These are phyloP conservation scores for Anarhynchus alexandrinus DNA, from an alignment of 2,113 vertebrate genomes.

Conservation along the genomic window DNA sequence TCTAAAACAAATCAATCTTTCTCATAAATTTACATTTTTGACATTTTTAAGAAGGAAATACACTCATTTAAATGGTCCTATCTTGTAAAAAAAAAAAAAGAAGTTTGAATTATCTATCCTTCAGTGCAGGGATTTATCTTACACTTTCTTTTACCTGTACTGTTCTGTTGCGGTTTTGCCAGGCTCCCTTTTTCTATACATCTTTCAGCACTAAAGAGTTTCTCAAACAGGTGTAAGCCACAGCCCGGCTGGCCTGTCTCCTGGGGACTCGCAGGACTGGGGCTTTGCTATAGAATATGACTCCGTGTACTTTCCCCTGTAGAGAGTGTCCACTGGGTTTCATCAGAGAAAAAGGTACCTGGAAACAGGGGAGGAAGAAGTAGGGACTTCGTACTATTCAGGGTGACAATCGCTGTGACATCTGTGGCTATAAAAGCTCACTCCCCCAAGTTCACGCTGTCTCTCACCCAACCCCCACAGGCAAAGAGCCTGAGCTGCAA, in stretches of 20 bases:
- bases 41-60: background rate
- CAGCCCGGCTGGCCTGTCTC: background rate
- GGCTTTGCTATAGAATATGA: background rate
- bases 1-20: background rate
- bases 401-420: background rate
- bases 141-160: background rate
- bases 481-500: background rate
- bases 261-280: background rate
- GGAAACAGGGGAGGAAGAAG: background rate
- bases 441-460: background rate
- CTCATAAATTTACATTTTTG: background rate
- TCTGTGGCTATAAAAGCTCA: background rate
- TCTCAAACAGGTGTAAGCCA: background rate
- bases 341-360: background rate
- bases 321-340: fast-evolving
- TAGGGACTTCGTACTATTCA: fast-evolving
- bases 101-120: background rate
- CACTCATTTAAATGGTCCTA: background rate
- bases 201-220: background rate
- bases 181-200: background rate
- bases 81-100: background rate
- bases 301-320: no score
- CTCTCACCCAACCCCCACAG: background rate
- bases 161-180: background rate
- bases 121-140: background rate